phyloP scores from a whole-genome alignment of 2,797 vertebrate species.

The Jordanella pulchra region DNA sequence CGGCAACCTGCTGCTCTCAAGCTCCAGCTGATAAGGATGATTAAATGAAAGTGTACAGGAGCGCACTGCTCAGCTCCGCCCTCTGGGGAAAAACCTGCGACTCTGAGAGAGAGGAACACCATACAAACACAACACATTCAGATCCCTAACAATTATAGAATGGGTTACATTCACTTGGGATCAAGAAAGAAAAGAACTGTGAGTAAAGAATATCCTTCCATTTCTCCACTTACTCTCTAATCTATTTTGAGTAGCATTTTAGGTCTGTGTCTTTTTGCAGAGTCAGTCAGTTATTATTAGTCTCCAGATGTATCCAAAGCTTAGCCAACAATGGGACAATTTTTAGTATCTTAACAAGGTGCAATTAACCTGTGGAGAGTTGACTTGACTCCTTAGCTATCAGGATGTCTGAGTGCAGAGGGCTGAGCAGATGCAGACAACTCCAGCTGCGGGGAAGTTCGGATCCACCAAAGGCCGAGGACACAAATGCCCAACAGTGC shows the following conservation, averaged over 20 bases:
- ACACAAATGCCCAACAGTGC: conserved; percentile 35
- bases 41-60: no score
- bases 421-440: conserved; percentile 66
- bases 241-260: conserved; percentile 44
- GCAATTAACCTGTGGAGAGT: conserved; percentile 26
- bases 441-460: conserved; percentile 64
- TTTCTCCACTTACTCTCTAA: conserved; percentile 47
- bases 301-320: conserved; percentile 38
- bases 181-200: conserved; percentile 39
- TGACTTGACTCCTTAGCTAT: conserved; percentile 35
- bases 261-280: conserved; percentile 33
- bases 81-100: no score
- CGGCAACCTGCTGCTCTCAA: no score
- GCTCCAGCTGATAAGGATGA: no score
- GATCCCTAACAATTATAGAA: conserved; percentile 2
- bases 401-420: conserved; percentile 55
- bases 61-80: no score
- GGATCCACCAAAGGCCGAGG: conserved; percentile 53
- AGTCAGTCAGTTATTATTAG: conserved; percentile 48
- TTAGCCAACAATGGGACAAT: conserved; percentile 33
- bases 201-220: conserved; percentile 47
- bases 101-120: no score
- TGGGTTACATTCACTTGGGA: conserved; percentile 28
- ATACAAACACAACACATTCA: no score
- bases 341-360: conserved; percentile 17